phyloP scores from a whole-genome alignment of 2,888 invertebrate genomes.

The Colletes collaris region DNA sequence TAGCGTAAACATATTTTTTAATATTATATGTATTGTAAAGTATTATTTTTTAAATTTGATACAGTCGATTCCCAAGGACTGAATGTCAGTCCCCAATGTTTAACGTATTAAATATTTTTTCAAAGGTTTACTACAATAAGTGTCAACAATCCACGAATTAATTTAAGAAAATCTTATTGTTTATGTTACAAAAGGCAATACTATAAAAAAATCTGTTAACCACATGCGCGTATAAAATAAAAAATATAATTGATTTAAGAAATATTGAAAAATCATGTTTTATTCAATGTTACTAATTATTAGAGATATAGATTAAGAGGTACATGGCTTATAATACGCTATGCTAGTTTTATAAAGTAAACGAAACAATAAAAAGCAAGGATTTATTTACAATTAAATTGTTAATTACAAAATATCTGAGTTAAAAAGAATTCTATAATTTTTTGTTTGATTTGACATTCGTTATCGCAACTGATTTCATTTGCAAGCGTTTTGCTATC shows the following conservation, averaged over 20 bases:
- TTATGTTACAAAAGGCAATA: background rate
- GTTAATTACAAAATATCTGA: too few relatives aligned
- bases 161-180: background rate
- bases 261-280: background rate
- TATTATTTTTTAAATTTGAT: too few relatives aligned
- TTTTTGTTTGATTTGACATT: background rate
- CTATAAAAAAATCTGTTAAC: background rate
- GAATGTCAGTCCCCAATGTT: too few relatives aligned
- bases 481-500: background rate
- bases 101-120: background rate
- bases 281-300: background rate
- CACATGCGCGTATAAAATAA: background rate
- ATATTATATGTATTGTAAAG: too few relatives aligned
- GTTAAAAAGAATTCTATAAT: background rate
- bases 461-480: constrained; percentile 7
- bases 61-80: too few relatives aligned
- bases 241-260: background rate
- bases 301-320: background rate
- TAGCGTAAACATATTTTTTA: too few relatives aligned
- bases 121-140: background rate
- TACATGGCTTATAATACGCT: background rate
- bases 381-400: background rate
- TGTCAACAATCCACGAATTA: background rate
- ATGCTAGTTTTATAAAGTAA: constrained; percentile 1
- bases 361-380: background rate